phyloP scores from a whole-genome alignment of 2,113 vertebrate genomes.

The rat (Rattus norvegicus) region DNA sequence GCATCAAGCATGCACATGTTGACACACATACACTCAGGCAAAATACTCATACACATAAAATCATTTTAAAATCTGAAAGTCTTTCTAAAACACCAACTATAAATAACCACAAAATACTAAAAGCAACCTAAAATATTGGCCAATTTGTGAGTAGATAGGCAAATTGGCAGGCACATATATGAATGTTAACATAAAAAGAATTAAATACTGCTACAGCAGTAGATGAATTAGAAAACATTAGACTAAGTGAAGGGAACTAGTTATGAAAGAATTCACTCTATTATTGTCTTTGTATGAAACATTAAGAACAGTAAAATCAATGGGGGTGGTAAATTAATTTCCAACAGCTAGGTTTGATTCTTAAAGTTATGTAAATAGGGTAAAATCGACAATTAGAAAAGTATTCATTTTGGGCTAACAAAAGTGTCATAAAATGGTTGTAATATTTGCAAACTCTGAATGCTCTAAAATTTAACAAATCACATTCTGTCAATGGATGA shows the following conservation, averaged over 20 bases:
- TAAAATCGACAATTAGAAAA: neutral
- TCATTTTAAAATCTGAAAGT: neutral
- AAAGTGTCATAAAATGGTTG: constrained; percentile 29
- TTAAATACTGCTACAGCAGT: neutral
- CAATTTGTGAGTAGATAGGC: constrained; percentile 1
- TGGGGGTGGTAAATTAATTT: neutral
- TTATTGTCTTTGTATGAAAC: constrained; percentile 27
- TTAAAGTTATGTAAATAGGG: neutral
- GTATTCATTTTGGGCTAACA: neutral
- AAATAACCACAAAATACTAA: neutral
- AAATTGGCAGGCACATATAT: neutral
- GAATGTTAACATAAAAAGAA: neutral
- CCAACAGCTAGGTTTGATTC: neutral
- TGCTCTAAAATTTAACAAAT: neutral
- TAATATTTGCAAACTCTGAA: neutral
- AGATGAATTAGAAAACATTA: constrained; percentile 18
- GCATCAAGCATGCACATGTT: neutral
- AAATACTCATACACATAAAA: neutral
- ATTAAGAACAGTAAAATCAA: constrained; percentile 17
- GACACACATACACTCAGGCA: neutral
- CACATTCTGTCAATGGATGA: neutral
- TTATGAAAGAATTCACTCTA: neutral
- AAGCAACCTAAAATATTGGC: neutral
- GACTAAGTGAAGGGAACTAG: neutral
- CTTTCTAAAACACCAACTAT: neutral